Conservation (phyloP, 2,797 vertebrate species). For the Hybognathus amarus region DNA sequence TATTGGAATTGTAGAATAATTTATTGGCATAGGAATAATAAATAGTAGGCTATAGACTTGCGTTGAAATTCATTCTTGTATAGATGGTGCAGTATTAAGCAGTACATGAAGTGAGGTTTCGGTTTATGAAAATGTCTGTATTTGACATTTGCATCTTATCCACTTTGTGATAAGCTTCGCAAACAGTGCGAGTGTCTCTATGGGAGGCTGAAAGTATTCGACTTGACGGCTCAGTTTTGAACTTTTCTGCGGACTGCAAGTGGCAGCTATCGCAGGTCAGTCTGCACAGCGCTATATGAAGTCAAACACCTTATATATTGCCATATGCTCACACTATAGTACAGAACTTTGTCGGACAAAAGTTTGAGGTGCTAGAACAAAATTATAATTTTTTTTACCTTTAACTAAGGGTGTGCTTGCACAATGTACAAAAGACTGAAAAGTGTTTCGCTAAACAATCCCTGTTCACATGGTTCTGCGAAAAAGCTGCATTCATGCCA, state of each 20-base stretch:
- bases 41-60: neutral
- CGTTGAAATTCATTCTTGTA: neutral
- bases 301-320: neutral
- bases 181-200: neutral
- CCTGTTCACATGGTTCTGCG: no score
- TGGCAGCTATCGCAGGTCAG: neutral
- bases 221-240: neutral
- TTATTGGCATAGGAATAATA: no score
- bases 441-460: neutral
- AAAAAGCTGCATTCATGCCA: neutral
- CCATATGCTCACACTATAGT: no score
- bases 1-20: no score
- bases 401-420: neutral
- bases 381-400: neutral
- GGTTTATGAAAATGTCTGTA: neutral
- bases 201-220: neutral
- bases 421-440: neutral
- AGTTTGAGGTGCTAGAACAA: neutral
- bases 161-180: accelerated
- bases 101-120: neutral
- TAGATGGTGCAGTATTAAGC: neutral
- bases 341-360: neutral
- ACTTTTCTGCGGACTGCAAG: neutral
- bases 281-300: neutral
- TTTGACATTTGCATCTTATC: neutral